Evolutionary conservation across 1,140 invertebrate species (phyloP).

Genomic region (Temnothorax nylanderi): DNA sequence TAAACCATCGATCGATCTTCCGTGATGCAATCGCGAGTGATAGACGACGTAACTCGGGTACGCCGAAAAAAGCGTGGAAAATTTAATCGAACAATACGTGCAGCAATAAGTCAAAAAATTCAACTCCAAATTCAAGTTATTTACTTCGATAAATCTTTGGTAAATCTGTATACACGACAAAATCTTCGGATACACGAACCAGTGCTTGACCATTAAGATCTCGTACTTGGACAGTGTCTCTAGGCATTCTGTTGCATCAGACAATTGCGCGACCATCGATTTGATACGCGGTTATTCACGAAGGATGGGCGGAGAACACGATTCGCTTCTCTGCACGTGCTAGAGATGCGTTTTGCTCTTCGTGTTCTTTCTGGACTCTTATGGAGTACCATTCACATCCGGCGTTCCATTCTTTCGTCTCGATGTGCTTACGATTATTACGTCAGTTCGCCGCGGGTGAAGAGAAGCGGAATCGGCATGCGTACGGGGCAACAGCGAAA

Average conservation of each 20-base stretch:
- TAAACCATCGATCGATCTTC: background rate
- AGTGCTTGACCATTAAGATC: background rate
- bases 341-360: constrained; percentile 12
- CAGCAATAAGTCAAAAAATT: background rate
- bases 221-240: background rate
- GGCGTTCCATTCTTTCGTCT: background rate
- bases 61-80: background rate
- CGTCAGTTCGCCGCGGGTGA: background rate
- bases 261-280: constrained; percentile 31
- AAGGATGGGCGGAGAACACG: constrained; percentile 31
- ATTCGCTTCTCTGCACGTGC: constrained; percentile 8
- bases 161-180: background rate
- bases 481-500: background rate
- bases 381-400: constrained; percentile 6
- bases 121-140: background rate
- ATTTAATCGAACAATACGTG: background rate
- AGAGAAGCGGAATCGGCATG: background rate
- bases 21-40: constrained; percentile 9
- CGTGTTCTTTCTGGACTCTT: background rate
- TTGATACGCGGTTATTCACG: constrained; percentile 37
- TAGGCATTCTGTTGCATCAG: constrained; percentile 18
- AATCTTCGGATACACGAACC: background rate
- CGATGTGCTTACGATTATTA: background rate
- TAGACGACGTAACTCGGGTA: background rate
- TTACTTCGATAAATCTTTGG: too few relatives aligned